Conservation (phyloP, 2,797 vertebrate genomes). For the Clamator glandarius region DNA sequence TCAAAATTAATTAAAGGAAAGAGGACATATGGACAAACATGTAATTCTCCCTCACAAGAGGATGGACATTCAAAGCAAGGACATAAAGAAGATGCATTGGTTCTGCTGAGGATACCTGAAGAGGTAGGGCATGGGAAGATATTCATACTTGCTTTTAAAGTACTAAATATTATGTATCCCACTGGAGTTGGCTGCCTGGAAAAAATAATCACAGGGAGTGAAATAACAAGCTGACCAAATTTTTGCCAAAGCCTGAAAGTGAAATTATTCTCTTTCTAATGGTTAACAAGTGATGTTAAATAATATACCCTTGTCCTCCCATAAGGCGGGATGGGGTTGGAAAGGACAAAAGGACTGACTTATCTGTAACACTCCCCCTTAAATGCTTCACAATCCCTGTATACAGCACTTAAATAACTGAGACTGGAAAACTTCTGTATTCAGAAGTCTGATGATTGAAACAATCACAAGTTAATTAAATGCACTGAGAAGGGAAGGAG, state of each 20-base stretch:
- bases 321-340: too few relatives aligned
- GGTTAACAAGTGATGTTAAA: background rate
- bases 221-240: background rate
- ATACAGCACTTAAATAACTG: background rate
- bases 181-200: background rate
- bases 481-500: background rate
- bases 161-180: background rate
- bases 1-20: background rate
- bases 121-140: background rate
- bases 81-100: background rate
- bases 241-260: background rate
- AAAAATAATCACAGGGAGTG: background rate
- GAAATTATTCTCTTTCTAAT: background rate
- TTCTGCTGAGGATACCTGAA: background rate
- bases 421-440: background rate
- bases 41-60: background rate
- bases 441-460: background rate
- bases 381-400: background rate
- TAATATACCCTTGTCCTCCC: background rate
- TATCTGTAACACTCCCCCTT: background rate
- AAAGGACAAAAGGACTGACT: background rate
- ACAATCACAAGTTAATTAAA: background rate
- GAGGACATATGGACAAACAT: background rate
- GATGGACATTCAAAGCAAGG: background rate
- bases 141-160: background rate